Percentiles rank a stretch among this genome's conserved stretches.
Evolutionary conservation across 64 coral and sea anemone genomes (phyloP).

Genomic region (Pocillopora verrucosa): DNA sequence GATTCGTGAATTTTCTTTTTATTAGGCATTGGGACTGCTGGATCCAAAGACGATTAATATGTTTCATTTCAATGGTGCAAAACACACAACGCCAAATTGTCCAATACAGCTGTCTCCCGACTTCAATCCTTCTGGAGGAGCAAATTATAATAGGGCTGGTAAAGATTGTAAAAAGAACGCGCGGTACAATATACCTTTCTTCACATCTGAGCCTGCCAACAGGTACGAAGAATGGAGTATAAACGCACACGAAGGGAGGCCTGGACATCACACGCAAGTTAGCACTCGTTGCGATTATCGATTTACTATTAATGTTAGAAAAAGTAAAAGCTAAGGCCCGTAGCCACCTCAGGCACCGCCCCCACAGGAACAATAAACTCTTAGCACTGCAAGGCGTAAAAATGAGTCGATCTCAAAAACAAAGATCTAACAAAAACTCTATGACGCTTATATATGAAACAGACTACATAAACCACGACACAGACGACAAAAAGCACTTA

Average conservation of each 20-base stretch:
- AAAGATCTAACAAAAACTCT: no score
- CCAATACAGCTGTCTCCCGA: constrained; percentile 40
- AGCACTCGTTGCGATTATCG: neutral
- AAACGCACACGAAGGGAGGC: constrained; percentile 65
- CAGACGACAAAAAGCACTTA: no score
- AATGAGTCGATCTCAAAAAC: no score
- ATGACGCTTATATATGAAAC: no score
- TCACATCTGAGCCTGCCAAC: constrained; percentile 58
- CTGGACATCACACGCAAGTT: constrained; percentile 79
- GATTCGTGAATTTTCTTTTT: neutral
- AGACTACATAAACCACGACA: no score
- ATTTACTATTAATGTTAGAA: neutral
- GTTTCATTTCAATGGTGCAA: constrained; percentile 61
- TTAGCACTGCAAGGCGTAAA: no score
- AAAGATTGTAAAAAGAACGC: constrained; percentile 23
- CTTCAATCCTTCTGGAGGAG: constrained; percentile 39
- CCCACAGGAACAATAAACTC: no score
- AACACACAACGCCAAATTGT: constrained; percentile 65
- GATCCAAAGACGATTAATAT: constrained; percentile 5
- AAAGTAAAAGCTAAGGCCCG: no score
- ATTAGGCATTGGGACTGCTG: constrained; percentile 40
- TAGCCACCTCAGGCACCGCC: no score
- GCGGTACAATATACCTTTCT: constrained; percentile 58
- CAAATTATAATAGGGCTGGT: constrained; percentile 27
- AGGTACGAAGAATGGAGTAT: constrained; percentile 65